Percentiles rank a stretch among this genome's conserved stretches.
Evolutionary conservation across 2,888 invertebrate genomes (phyloP).

Genomic region (Melangyna quadrimaculata): DNA sequence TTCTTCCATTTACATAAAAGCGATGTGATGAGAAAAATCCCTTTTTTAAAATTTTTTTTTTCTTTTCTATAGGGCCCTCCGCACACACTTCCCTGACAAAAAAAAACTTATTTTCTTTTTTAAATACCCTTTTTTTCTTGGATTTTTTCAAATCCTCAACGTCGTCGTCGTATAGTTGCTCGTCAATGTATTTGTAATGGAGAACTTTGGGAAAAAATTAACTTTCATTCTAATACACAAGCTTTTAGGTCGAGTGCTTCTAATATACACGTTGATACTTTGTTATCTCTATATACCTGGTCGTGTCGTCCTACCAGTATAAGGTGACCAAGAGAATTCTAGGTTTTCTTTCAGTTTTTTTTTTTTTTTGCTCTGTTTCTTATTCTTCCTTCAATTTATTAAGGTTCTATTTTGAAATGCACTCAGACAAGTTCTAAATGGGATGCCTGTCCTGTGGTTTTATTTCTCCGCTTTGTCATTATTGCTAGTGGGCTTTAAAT

Average conservation of each 20-base stretch:
- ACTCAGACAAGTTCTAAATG: conserved; percentile 49
- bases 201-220: conserved; percentile 58
- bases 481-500: conserved; percentile 40
- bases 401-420: conserved; percentile 51
- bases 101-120: conserved; percentile 67
- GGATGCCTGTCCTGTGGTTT: conserved; percentile 37
- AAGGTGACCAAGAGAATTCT: conserved; percentile 41
- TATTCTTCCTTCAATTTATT: conserved; percentile 36
- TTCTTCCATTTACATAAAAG: conserved; percentile 71
- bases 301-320: conserved; percentile 30
- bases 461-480: conserved; percentile 30
- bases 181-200: conserved; percentile 67
- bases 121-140: conserved; percentile 67
- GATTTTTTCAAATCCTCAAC: conserved; percentile 4
- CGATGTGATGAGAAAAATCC: conserved; percentile 63
- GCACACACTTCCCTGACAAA: conserved; percentile 1
- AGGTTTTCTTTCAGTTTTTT: conserved; percentile 35
- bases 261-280: conserved; percentile 40
- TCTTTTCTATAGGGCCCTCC: conserved; percentile 8
- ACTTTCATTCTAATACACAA: conserved; percentile 57
- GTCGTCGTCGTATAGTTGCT: conserved; percentile 25
- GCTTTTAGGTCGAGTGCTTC: conserved; percentile 52
- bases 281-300: conserved; percentile 1
- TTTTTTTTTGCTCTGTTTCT: conserved; percentile 1
- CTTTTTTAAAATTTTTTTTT: conserved; percentile 45